Base-by-base conservation (phyloP, 1,140 invertebrate species). In the Polyergus mexicanus region DNA sequence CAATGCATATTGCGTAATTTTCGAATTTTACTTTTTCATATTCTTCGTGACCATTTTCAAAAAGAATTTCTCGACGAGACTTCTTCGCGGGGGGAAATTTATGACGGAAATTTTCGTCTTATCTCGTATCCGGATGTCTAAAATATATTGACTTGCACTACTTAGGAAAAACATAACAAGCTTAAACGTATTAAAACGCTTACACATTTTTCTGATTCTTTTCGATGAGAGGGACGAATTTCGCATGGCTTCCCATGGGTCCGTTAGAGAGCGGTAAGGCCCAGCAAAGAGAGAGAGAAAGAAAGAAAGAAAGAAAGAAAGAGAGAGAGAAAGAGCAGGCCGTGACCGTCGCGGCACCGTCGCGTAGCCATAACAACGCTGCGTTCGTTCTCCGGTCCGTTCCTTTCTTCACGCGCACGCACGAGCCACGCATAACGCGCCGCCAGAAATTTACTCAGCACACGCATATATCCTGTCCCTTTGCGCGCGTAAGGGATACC, bases 301-400 rank as follows among this genome's bases (percentile, higher is more conserved):
- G 47, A 51, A 1, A 51, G 16, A 51, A 6, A 19, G 3, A 44
- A 7, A 44, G 25, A 28, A 11, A 2, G 3, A 47, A 11, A 47
- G 3, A 47, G 44, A 47, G 44, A 47, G 11, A 47, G 16, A 51
- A 44, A 35, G 44, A 68, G n/a, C 41, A n/a, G n/a, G 56, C 56
- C 56, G 35, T 76, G 81, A 71, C 81, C 54, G 22, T 63, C 58
- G 11, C 68, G 54, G 13, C 80, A 38, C 19, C 63, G 83, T 72
- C 74, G 80, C 85, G 83, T 72, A 80, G 85, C 80, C 85, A 84
- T 84, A 84, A 86, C 81, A 84, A 85, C 65, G 54, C 68, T 65
- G 78, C 60, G 56, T 62, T 74, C 65, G 38, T 28, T 86, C 47
- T 76, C 44, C 60, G 75, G 62, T 68, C 74, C 62, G 63, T 41